Conservation (phyloP, 2,888 invertebrate species). For the Calliphora vomitoria region DNA sequence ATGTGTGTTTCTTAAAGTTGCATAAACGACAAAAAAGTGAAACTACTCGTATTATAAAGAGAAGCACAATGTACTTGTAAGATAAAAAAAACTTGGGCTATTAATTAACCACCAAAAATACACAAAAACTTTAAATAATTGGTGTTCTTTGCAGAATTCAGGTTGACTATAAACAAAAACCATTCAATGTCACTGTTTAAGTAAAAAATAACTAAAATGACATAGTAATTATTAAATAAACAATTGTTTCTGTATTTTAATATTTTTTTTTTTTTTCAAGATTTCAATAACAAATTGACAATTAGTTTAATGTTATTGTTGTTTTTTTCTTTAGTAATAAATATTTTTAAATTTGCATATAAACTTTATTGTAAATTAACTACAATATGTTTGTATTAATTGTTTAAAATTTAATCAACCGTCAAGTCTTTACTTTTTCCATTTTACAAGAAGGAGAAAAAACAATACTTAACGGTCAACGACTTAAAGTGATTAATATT, state of each 20-base stretch:
- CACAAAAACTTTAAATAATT: background rate
- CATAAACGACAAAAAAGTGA: slow-evolving; percentile 48
- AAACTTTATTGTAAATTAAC: background rate
- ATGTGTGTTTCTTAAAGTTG: slow-evolving; percentile 28
- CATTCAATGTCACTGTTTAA: slow-evolving; percentile 50
- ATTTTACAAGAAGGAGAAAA: background rate
- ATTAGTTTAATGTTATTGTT: background rate
- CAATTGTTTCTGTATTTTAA: slow-evolving; percentile 12
- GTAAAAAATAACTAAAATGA: slow-evolving; percentile 17
- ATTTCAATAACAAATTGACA: slow-evolving; percentile 36
- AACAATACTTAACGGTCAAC: slow-evolving; percentile 55
- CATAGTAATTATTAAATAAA: slow-evolving; percentile 27
- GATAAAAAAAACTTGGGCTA: slow-evolving; percentile 1
- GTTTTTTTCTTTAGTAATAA: background rate
- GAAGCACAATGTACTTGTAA: background rate
- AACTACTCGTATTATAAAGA: slow-evolving; percentile 22
- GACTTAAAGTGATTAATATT: slow-evolving; percentile 20
- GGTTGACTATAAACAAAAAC: background rate
- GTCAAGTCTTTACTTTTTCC: slow-evolving; percentile 31
- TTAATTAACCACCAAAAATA: slow-evolving; percentile 20
- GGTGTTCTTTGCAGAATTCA: slow-evolving; percentile 46
- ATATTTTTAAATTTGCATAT: background rate
- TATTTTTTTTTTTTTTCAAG: no score
- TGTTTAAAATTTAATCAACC: slow-evolving; percentile 63
- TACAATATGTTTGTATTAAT: background rate